These are phyloP conservation scores for Sinopyrophorus schimmeli DNA, from an alignment of 2,888 invertebrate genomes.

Conservation along the genomic window DNA sequence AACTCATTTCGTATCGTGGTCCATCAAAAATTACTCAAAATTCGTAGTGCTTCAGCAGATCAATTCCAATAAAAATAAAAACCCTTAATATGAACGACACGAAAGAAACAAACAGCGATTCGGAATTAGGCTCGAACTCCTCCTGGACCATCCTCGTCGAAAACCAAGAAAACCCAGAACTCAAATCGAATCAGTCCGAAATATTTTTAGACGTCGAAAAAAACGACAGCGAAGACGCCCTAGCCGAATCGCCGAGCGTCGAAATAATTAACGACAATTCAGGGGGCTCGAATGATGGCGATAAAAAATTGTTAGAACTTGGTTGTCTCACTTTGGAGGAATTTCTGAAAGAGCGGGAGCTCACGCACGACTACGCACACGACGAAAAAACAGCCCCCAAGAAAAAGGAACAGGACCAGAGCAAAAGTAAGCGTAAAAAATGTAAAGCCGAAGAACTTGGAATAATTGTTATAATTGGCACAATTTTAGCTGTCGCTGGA, in stretches of 20 bases:
- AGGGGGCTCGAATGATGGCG: background rate
- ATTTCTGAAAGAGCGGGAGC: conserved; percentile 35
- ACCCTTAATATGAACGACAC: conserved; percentile 31
- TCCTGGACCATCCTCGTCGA: conserved; percentile 47
- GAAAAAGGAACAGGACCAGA: conserved; percentile 12
- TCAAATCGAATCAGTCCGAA: background rate
- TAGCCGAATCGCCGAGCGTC: background rate
- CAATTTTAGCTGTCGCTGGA: conserved; percentile 44
- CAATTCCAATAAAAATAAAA: background rate
- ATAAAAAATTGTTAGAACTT: conserved; percentile 3
- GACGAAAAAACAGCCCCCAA: conserved; percentile 12
- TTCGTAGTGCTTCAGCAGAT: conserved; percentile 9
- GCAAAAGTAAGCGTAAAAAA: conserved; percentile 31
- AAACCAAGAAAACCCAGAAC: background rate
- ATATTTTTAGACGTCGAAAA: background rate
- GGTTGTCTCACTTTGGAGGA: conserved; percentile 40
- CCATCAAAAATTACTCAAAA: conserved; percentile 15
- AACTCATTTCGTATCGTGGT: conserved; percentile 12
- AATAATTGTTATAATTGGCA: conserved; percentile 40
- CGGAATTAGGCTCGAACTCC: conserved; percentile 43
- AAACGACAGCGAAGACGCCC: background rate
- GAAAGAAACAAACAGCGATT: conserved; percentile 37
- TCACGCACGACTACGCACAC: conserved; percentile 36
- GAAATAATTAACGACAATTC: no score
- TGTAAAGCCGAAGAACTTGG: conserved; percentile 37